Evolutionary conservation across 2,797 vertebrate genomes (phyloP).

Genomic region (Syndactyla subalaris): DNA sequence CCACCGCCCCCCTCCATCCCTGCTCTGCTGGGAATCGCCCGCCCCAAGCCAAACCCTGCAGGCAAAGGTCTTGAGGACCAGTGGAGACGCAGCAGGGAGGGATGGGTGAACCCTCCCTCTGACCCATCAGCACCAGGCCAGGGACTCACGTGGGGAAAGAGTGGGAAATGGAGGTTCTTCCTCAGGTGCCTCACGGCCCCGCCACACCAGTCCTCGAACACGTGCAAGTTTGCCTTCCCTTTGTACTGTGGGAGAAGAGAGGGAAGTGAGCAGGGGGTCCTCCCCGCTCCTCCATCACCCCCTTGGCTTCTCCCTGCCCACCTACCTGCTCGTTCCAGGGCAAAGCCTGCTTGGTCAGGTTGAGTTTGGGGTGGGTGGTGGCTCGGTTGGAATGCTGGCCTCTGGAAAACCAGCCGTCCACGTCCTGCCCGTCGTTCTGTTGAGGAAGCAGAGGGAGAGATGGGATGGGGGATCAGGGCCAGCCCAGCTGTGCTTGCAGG

Average conservation of each 20-base stretch:
- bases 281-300: neutral
- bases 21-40: neutral
- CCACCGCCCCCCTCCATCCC: neutral
- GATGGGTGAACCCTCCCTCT: fast-evolving
- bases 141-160: slow-evolving; percentile 93
- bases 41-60: neutral
- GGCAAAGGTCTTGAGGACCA: neutral
- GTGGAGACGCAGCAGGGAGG: neutral
- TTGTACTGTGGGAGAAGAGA: slow-evolving; percentile 81
- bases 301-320: neutral
- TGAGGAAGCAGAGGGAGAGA: neutral
- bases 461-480: fast-evolving
- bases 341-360: slow-evolving; percentile 72
- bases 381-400: neutral
- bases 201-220: slow-evolving; percentile 98
- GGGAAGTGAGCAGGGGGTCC: neutral
- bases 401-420: slow-evolving; percentile 24
- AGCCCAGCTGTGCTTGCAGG: fast-evolving
- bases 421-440: slow-evolving; percentile 48
- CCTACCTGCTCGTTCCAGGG: slow-evolving; percentile 75
- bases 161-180: slow-evolving; percentile 95
- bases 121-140: fast-evolving
- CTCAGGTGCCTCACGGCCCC: slow-evolving; percentile 89
- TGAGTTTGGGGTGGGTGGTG: slow-evolving; percentile 21
- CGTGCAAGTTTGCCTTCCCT: slow-evolving; percentile 94